Evolutionary conservation across 2,113 vertebrate species (phyloP).

Genomic region (Seriola aureovittata): DNA sequence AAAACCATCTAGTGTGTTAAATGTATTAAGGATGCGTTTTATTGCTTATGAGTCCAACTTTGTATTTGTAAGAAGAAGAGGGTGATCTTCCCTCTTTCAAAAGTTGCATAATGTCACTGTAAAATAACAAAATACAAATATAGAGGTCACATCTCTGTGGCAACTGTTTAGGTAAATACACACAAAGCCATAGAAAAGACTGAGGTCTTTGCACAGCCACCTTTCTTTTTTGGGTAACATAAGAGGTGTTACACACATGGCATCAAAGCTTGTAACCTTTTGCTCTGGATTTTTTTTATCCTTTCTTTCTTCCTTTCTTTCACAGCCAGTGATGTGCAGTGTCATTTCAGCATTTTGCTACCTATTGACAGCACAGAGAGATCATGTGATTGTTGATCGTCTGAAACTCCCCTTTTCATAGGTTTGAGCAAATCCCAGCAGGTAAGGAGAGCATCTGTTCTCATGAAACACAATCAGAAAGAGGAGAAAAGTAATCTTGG

Average conservation of each 20-base stretch:
- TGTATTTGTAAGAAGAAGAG: no score
- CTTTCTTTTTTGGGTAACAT: neutral
- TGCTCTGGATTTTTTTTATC: neutral
- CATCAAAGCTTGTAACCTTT: neutral
- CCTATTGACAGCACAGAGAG: neutral
- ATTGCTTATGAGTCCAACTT: no score
- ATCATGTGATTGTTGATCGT: neutral
- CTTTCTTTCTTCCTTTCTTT: neutral
- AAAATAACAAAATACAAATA: neutral
- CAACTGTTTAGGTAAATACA: neutral
- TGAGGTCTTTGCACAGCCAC: neutral
- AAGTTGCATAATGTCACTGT: neutral
- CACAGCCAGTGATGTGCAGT: neutral
- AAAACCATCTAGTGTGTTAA: neutral
- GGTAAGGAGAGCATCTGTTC: slow-evolving; percentile 4
- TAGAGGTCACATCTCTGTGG: neutral
- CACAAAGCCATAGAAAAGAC: neutral
- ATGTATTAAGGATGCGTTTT: no score
- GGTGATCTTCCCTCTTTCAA: neutral
- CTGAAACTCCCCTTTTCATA: neutral
- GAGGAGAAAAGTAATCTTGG: slow-evolving; percentile 19
- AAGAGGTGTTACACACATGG: neutral
- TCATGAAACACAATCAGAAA: slow-evolving; percentile 32
- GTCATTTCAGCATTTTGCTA: neutral
- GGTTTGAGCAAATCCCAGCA: slow-evolving; percentile 29